Conservation (phyloP, 2,888 invertebrate species). For the Blastobasis adustella region DNA sequence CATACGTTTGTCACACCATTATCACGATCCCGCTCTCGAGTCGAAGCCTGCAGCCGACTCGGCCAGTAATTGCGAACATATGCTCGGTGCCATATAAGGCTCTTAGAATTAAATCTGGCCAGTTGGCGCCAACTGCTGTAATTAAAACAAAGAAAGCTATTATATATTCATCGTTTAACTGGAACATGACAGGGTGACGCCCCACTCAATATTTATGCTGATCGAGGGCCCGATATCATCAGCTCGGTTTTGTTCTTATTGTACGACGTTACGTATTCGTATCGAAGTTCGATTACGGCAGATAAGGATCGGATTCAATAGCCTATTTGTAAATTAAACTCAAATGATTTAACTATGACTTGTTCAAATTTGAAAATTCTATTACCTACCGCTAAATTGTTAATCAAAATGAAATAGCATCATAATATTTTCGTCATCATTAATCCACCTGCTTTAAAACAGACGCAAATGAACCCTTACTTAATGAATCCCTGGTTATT, state of each 20-base stretch:
- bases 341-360: not conserved
- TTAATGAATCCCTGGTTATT: no score
- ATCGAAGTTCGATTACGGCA: conserved; percentile 31
- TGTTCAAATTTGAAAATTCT: not conserved
- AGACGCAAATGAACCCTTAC: no score
- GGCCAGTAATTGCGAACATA: conserved; percentile 42
- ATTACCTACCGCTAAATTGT: no score
- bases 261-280: conserved; percentile 22
- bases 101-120: conserved; percentile 13
- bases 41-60: conserved; percentile 27
- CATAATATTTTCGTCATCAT: no score
- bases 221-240: conserved; percentile 42
- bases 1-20: conserved; percentile 61
- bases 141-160: conserved; percentile 30
- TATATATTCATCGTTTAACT: conserved; percentile 45
- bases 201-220: conserved; percentile 60
- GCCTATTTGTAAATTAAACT: conserved; percentile 15
- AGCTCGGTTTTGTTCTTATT: conserved; percentile 26
- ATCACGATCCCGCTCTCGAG: conserved; percentile 33
- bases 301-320: conserved; percentile 22
- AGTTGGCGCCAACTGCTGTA: conserved; percentile 18
- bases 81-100: conserved; percentile 19
- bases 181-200: conserved; percentile 49
- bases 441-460: no score
- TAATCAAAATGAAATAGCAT: no score